Conservation (phyloP, 2,797 vertebrate genomes). For the Scleropages formosus region DNA sequence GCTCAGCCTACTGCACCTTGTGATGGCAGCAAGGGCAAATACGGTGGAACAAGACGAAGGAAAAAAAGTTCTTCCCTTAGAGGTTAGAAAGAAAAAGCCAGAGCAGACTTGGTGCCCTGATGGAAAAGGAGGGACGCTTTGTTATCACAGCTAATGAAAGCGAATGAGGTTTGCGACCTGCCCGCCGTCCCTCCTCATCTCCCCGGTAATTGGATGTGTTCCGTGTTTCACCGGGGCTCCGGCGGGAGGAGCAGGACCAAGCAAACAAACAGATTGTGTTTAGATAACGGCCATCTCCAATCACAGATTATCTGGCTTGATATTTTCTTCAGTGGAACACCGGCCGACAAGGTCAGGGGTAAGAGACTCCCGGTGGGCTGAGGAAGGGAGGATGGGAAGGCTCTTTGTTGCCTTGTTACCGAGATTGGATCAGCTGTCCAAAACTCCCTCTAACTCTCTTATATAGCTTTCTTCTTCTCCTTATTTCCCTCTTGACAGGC, state of each 20-base stretch:
- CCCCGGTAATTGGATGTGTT: conserved; percentile 51
- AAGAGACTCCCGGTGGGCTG: conserved; percentile 61
- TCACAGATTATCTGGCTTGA: conserved; percentile 77
- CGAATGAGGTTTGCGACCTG: conserved; percentile 62
- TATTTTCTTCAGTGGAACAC: conserved; percentile 73
- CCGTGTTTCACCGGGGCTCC: conserved; percentile 50
- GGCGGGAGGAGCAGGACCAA: conserved; percentile 53
- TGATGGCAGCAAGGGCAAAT: conserved; percentile 64
- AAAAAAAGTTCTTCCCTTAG: conserved; percentile 11
- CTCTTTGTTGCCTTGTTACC: conserved; percentile 71
- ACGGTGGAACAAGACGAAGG: conserved; percentile 46
- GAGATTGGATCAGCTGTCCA: conserved; percentile 72
- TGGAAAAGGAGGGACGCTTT: conserved; percentile 43
- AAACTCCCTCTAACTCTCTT: conserved; percentile 72
- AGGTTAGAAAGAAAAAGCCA: conserved; percentile 44
- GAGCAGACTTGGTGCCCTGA: conserved; percentile 31
- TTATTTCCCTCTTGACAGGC: conserved; percentile 44
- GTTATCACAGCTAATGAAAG: conserved; percentile 68
- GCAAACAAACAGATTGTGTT: conserved; percentile 70
- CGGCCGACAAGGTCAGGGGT: conserved; percentile 74
- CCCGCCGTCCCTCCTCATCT: conserved; percentile 67
- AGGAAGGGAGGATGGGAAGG: conserved; percentile 57
- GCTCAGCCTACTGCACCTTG: conserved; percentile 57
- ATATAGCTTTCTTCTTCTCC: conserved; percentile 58
- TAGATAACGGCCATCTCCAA: conserved; percentile 79